Base-by-base conservation (phyloP, 2,113 vertebrate species). In the Blennius ocellaris region DNA sequence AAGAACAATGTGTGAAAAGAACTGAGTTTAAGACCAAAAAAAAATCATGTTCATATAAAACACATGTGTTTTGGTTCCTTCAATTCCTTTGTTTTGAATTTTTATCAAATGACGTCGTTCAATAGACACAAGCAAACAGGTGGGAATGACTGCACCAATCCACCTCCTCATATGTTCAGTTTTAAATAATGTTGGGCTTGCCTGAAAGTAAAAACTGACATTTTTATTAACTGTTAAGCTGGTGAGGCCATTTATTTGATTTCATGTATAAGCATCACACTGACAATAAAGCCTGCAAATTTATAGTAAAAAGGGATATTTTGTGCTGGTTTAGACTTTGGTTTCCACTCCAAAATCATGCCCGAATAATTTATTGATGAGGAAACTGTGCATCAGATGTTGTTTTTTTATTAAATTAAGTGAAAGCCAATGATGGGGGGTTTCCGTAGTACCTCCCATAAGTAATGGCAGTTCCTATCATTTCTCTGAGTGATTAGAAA, bases 361-460 rank as follows among this genome's bases (percentile, higher is more conserved):
- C 73, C 67, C 74, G 58, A 52, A 68, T 79, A 15, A 14, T 69
- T 62, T 60, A 77, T 59, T 76, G 53, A 58, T 81, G 69, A 11
- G 73, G 62, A 80, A 86, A 83, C 70, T 81, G 38, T 67, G 70
- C 55, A 63, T 76, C 70, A 81, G 45, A 82, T 61, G 67, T 56
- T 78, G n/a, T 64, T 84, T 84, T 80, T 48, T 76, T 77, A 50
- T 53, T 58, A 14, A 62, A 72, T 68, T 62, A 77, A 83, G 67
- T 51, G 40, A 65, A 77, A 55, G 57, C 62, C 68, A 73, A 45
- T 69, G 73, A 87, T 8, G 21, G 12, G 40, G 11, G 67, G 86
- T 89, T 90, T 85, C 84, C 76, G 3, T 7, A 55, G 71, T 53
- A 38, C 53, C 79, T 87, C 73, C 80, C 77, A 69, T 77, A 76